phyloP scores from a whole-genome alignment of 2,113 vertebrate species.

The Arizona elegans region DNA sequence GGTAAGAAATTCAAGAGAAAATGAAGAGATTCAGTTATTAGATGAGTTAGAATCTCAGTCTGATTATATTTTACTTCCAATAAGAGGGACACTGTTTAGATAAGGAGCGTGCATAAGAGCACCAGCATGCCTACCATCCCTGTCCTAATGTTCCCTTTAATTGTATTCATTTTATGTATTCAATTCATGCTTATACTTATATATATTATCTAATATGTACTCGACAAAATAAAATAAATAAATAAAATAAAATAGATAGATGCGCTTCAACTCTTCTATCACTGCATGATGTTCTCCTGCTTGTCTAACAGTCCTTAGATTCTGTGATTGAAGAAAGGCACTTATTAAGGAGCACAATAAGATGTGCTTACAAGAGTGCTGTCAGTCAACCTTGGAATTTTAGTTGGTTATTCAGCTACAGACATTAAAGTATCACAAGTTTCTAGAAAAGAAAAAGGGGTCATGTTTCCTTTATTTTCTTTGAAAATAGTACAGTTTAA shows the following conservation, averaged over 20 bases:
- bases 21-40: neutral
- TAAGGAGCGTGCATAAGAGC: no score
- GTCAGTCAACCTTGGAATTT: neutral
- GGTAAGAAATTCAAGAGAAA: neutral
- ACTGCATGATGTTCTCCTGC: neutral
- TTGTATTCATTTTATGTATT: no score
- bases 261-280: neutral
- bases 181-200: no score
- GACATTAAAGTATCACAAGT: neutral
- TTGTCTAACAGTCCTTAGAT: neutral
- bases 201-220: no score
- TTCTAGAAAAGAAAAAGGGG: neutral
- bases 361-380: neutral
- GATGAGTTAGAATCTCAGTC: neutral
- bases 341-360: neutral
- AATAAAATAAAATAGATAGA: no score
- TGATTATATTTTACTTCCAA: neutral
- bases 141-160: no score
- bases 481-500: neutral
- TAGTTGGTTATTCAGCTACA: neutral
- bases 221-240: no score
- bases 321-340: neutral
- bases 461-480: neutral
- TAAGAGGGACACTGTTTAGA: neutral
- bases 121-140: no score